These are phyloP conservation scores for Taurulus bubalis DNA, from an alignment of 2,113 vertebrate genomes.

Conservation along the genomic window DNA sequence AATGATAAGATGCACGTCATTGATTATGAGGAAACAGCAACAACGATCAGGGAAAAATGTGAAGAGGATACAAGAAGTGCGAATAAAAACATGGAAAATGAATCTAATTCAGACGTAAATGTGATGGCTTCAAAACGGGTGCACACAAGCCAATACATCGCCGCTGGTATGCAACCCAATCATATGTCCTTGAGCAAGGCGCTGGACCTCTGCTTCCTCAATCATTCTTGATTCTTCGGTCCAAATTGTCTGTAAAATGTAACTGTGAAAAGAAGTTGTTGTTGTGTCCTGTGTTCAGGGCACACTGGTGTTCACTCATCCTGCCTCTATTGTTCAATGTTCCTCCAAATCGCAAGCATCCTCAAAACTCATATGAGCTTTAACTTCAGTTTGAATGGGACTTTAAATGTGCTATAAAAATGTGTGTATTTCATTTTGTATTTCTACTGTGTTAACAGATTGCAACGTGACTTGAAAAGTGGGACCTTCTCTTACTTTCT, in stretches of 20 bases:
- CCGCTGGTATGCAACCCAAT: background rate
- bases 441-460: too few relatives aligned
- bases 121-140: background rate
- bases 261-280: background rate
- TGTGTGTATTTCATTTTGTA: too few relatives aligned
- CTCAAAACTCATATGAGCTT: background rate
- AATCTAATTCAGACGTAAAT: background rate
- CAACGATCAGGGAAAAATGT: too few relatives aligned
- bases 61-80: background rate
- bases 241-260: background rate
- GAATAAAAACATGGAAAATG: background rate
- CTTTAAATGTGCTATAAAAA: too few relatives aligned
- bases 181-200: slow-evolving; percentile 5
- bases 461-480: too few relatives aligned
- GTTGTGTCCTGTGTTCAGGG: background rate
- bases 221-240: background rate
- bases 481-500: too few relatives aligned
- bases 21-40: too few relatives aligned
- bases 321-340: background rate
- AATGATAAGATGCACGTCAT: background rate
- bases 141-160: background rate
- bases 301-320: background rate
- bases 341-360: background rate
- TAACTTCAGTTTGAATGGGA: too few relatives aligned
- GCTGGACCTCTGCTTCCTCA: background rate